Percentiles rank a stretch among this genome's conserved stretches.
phyloP scores from a whole-genome alignment of 2,113 vertebrate genomes.

The Barnardius zonarius region DNA sequence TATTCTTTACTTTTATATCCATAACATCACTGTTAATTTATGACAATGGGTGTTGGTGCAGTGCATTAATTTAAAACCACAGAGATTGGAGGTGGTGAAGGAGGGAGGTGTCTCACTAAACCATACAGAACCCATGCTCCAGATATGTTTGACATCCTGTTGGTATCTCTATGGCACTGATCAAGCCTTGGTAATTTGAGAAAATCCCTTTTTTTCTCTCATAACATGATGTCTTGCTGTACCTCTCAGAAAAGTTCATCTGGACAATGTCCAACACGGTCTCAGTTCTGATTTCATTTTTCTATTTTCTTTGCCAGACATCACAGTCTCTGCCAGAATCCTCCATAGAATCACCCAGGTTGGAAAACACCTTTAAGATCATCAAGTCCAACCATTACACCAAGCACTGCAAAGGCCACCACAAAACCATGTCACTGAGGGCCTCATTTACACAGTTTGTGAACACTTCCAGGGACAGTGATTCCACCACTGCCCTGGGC shows the following conservation, averaged over 20 bases:
- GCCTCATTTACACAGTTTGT: background rate
- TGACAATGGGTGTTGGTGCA: accelerated
- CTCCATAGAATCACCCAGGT: background rate
- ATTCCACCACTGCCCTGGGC: background rate
- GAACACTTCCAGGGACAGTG: background rate
- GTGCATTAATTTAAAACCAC: background rate
- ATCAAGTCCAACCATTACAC: background rate
- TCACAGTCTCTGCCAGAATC: background rate
- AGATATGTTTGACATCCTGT: accelerated
- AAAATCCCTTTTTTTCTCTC: background rate
- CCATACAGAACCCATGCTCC: background rate
- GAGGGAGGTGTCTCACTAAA: background rate
- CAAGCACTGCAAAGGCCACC: background rate
- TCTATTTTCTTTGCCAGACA: background rate
- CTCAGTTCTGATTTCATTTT: background rate
- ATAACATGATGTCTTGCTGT: background rate
- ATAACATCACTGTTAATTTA: background rate
- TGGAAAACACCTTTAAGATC: background rate
- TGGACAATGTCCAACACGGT: background rate
- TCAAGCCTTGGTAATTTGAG: accelerated
- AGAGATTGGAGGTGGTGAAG: background rate
- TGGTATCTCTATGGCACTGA: too few species aligned
- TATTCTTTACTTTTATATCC: background rate
- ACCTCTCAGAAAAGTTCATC: background rate
- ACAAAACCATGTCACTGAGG: background rate